Percentiles rank a stretch among this genome's conserved stretches.
Evolutionary conservation across 1,140 invertebrate genomes (phyloP).

Genomic region (Cardiocondyla obscurior): DNA sequence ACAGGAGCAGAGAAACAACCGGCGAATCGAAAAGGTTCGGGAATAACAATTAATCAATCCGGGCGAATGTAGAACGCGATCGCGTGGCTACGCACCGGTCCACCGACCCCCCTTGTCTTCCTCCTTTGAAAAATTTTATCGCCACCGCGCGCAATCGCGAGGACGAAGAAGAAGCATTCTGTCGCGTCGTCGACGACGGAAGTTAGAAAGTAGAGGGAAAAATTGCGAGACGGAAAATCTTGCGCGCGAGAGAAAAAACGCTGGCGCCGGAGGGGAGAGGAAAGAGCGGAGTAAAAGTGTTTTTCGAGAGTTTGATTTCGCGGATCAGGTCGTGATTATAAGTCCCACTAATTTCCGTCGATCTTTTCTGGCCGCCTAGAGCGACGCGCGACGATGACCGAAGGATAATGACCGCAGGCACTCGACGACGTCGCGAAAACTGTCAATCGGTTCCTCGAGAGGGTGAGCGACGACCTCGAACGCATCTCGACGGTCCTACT

Average conservation of each 20-base stretch:
- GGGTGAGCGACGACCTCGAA: conserved; percentile 65
- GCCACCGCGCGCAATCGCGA: too few relatives aligned
- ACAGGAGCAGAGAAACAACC: background rate
- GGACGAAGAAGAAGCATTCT: too few relatives aligned
- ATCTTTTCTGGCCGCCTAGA: background rate
- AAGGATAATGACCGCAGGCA: conserved; percentile 18
- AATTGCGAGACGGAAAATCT: too few relatives aligned
- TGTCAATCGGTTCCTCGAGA: conserved; percentile 70
- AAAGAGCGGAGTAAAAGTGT: too few relatives aligned
- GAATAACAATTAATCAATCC: conserved; percentile 38
- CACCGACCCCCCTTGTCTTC: too few relatives aligned
- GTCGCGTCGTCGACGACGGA: too few relatives aligned
- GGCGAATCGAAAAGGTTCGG: background rate
- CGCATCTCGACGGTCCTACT: conserved; percentile 74
- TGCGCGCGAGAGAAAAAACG: too few relatives aligned
- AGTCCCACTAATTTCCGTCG: background rate
- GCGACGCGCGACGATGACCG: too few relatives aligned
- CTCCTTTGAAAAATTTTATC: background rate
- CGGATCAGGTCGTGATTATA: background rate
- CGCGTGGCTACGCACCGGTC: background rate
- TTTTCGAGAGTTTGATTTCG: background rate
- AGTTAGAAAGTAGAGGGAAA: too few relatives aligned
- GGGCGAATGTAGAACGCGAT: background rate
- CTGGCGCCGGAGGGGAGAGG: too few relatives aligned
- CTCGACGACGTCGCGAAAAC: conserved; percentile 68